Conservation (phyloP, 2,888 invertebrate genomes). For the Luperina testacea region DNA sequence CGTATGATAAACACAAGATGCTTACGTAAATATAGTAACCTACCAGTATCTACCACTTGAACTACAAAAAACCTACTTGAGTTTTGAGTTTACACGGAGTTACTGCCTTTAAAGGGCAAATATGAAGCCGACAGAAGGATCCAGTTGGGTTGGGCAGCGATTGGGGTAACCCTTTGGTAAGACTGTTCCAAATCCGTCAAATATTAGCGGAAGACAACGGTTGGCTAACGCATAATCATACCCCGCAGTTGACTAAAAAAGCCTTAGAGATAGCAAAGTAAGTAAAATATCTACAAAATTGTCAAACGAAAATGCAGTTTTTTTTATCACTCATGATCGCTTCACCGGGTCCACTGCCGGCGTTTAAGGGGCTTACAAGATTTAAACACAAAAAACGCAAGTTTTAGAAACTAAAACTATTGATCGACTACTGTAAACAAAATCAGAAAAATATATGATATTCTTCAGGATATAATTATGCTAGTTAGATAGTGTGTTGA, state of each 20-base stretch:
- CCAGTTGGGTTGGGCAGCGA: no score
- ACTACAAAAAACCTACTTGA: neutral
- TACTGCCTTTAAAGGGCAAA: neutral
- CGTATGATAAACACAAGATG: neutral
- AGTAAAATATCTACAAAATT: conserved; percentile 3
- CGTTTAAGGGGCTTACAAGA: no score
- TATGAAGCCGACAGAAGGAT: no score
- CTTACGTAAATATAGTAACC: neutral
- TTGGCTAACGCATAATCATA: neutral
- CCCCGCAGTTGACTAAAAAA: conserved; percentile 1
- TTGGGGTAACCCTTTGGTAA: neutral
- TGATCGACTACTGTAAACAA: no score
- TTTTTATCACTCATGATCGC: neutral
- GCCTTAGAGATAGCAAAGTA: conserved; percentile 3
- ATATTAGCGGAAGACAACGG: neutral
- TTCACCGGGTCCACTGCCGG: no score
- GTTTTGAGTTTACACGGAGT: neutral
- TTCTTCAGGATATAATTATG: no score
- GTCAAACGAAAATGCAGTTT: neutral
- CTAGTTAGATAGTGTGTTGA: no score
- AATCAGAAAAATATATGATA: no score
- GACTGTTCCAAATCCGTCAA: neutral
- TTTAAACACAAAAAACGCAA: no score
- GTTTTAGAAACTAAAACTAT: no score
- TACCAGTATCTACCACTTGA: no score